Conservation (phyloP, 1,140 invertebrate species). For the Hyphantria cunea region DNA sequence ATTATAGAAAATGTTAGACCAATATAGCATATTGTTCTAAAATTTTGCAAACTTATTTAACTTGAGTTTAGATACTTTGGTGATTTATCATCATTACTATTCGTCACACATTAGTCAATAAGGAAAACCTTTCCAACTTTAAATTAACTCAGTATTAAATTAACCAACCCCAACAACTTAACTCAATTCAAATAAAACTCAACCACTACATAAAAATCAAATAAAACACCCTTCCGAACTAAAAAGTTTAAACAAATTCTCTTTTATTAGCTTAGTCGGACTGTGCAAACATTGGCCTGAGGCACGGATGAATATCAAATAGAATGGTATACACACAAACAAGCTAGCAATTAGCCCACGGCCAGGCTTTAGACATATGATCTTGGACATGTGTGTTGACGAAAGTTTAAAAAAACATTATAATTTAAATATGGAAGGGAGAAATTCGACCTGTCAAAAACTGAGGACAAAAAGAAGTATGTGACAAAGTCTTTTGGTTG, state of each 20-base stretch:
- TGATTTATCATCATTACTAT: too few species aligned
- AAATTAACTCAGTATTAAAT: neutral
- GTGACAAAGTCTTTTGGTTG: too few species aligned
- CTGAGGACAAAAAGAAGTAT: too few species aligned
- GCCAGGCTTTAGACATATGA: constrained; percentile 46
- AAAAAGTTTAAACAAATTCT: constrained; percentile 55
- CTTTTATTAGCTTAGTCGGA: constrained; percentile 53
- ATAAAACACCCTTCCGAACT: constrained; percentile 36
- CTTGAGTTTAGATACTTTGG: too few species aligned
- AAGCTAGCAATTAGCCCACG: constrained; percentile 60
- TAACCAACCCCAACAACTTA: constrained; percentile 5
- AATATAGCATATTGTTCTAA: too few species aligned
- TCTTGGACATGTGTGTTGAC: constrained; percentile 44
- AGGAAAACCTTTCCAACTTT: too few species aligned
- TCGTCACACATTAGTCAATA: too few species aligned
- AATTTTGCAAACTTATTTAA: too few species aligned
- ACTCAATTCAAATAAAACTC: constrained; percentile 16
- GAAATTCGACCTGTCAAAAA: too few species aligned
- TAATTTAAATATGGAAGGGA: too few species aligned
- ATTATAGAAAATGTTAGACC: too few species aligned
- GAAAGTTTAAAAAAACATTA: neutral
- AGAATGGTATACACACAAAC: constrained; percentile 29
- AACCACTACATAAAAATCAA: constrained; percentile 33
- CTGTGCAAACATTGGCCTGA: constrained; percentile 39
- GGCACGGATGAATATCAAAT: constrained; percentile 52